Percentiles rank a stretch among this genome's conserved stretches.
Evolutionary conservation across 2,888 invertebrate species (phyloP).

Genomic region (Laothoe populi): DNA sequence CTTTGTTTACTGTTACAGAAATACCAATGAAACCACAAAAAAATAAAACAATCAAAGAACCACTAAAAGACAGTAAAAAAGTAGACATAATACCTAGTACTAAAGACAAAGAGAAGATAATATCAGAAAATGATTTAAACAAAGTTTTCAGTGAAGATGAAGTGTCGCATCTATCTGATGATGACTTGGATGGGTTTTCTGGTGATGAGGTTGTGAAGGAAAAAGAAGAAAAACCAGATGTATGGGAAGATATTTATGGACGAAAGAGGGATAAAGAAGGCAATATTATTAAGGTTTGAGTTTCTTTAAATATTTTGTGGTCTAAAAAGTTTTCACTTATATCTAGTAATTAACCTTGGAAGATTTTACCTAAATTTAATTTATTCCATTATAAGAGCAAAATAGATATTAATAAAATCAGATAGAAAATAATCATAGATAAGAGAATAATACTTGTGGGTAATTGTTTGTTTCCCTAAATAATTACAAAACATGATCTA

Average conservation of each 20-base stretch:
- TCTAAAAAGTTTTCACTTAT: no score
- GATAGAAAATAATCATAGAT: no score
- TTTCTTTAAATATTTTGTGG: no score
- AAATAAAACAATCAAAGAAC: constrained; percentile 40
- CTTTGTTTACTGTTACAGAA: constrained; percentile 46
- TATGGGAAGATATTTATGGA: constrained; percentile 97
- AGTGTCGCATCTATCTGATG: constrained; percentile 72
- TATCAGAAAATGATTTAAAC: constrained; percentile 61
- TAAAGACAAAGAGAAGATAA: constrained; percentile 49
- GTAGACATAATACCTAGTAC: constrained; percentile 34
- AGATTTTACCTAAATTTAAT: no score
- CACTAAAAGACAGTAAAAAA: constrained; percentile 34
- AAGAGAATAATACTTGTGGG: no score
- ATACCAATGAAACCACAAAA: constrained; percentile 46
- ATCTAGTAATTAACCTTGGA: no score
- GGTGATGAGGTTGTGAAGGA: constrained; percentile 48
- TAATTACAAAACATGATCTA: no score
- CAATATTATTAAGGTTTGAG: constrained; percentile 87
- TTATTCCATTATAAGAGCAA: no score
- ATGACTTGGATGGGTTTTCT: constrained; percentile 47
- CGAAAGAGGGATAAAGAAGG: constrained; percentile 92
- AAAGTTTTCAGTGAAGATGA: constrained; percentile 80
- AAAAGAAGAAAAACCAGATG: constrained; percentile 66
- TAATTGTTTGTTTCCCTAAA: no score
- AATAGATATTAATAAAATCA: no score